Base-by-base conservation (phyloP, 2,888 invertebrate species). In the Scotopteryx bipunctaria region DNA sequence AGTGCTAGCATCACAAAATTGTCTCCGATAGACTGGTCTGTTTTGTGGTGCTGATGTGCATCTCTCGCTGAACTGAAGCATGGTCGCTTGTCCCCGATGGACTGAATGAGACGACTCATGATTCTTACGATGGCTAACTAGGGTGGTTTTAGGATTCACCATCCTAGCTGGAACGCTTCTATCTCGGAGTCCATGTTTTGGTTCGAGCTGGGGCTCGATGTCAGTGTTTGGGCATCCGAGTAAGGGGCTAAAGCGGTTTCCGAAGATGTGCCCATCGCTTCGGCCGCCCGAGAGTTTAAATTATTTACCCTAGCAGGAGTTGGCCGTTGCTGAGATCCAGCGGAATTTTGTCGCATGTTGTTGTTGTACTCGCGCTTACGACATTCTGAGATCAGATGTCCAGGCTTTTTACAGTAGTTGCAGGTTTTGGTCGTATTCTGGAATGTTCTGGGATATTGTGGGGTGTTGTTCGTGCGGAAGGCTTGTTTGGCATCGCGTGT, bases 241-340 rank as follows among this genome's bases (percentile, higher is more conserved):
- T n/a, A 44, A 29, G 4, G 14, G 11, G 16, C 17, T n/a, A 19
- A 45, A 45, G 44, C 29, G 52, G 47, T 55, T 55, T 35, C 55
- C 58, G 29, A 32, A 31, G 40, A 9, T 0, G 3, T 48, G 46
- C 52, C 40, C 36, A 8, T 21, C 6, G 23, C 43, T 16, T 33
- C 31, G 50, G 55, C 42, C 55, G 38, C 44, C 5, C 50, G 14
- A 1, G 38, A 50, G 59, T 57, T 49, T 59, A 52, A 54, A 58
- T 55, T 44, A 32, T 51, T 38, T 2, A 36, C 13, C 31, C 11
- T 19, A 1, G 9, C 21, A 16, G 40, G 27, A 3, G 16, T 1
- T 1, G 15, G 15, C n/a, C 17, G 3, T 32, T 32, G n/a, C n/a
- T 29, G 17, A 4, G 8, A 2, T 6, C 25, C 0, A 21, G 2